These are phyloP conservation scores for Glossosoma conforme DNA, from an alignment of 1,140 invertebrate genomes.

Conservation along the genomic window DNA sequence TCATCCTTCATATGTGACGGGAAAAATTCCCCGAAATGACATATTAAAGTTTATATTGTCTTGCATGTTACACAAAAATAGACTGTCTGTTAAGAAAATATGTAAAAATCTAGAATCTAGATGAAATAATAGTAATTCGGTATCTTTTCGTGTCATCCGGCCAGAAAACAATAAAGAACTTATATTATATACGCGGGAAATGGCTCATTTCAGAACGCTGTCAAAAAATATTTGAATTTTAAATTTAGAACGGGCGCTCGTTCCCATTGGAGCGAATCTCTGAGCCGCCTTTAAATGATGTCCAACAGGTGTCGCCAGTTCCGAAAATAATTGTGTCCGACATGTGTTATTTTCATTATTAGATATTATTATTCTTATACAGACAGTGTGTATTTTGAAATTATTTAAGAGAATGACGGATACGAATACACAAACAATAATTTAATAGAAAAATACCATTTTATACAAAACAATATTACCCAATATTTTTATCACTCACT, in stretches of 20 bases:
- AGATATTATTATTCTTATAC: not conserved
- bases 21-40: too few species aligned
- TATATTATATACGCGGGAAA: not conserved
- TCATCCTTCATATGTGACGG: too few species aligned
- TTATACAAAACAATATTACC: too few species aligned
- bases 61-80: too few species aligned
- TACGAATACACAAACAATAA: too few species aligned
- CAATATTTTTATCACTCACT: too few species aligned
- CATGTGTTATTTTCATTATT: conserved; percentile 24
- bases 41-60: too few species aligned
- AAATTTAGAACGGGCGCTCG: conserved; percentile 19
- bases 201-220: conserved; percentile 15
- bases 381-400: conserved; percentile 1
- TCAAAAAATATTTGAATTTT: conserved; percentile 25
- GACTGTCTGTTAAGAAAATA: too few species aligned
- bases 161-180: not conserved
- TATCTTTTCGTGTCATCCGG: not conserved
- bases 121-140: too few species aligned
- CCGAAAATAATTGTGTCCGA: conserved; percentile 22
- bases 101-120: too few species aligned
- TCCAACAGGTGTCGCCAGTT: conserved; percentile 28
- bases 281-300: conserved; percentile 26
- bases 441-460: too few species aligned
- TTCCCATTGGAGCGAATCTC: conserved; percentile 12
- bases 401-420: too few species aligned